Conservation (phyloP, 2,797 vertebrate genomes). For the Molossus molossus region DNA sequence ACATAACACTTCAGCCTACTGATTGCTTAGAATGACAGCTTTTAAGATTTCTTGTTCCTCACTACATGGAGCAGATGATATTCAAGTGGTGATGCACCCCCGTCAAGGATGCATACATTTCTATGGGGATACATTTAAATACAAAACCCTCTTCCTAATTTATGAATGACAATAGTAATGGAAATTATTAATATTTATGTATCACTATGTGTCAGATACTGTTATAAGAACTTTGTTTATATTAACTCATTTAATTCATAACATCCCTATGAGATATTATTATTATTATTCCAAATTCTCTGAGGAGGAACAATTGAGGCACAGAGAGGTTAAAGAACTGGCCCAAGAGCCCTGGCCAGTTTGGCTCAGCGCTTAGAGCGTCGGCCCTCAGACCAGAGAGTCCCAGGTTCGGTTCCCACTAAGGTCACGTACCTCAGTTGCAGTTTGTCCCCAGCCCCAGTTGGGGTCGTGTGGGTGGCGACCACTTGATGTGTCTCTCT, state of each 20-base stretch:
- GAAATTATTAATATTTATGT: background rate
- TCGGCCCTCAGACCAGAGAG: too few relatives aligned
- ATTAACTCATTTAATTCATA: slow-evolving; percentile 47
- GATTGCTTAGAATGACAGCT: background rate
- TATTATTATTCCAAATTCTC: background rate
- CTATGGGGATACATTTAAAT: background rate
- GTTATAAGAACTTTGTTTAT: background rate
- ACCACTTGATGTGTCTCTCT: too few relatives aligned
- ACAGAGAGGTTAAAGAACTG: background rate
- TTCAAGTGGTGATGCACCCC: background rate
- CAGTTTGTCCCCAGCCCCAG: too few relatives aligned
- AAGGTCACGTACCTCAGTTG: too few relatives aligned
- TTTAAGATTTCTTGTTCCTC: background rate
- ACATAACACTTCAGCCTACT: background rate
- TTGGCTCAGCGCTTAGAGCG: too few relatives aligned
- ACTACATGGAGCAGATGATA: background rate
- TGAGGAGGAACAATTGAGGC: background rate
- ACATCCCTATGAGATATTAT: background rate
- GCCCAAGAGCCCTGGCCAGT: too few relatives aligned
- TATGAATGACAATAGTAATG: background rate
- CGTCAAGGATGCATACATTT: background rate
- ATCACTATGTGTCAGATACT: background rate
- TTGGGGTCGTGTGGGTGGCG: too few relatives aligned
- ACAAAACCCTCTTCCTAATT: background rate
- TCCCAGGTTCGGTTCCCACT: too few relatives aligned